Percentiles rank a stretch among this genome's conserved stretches.
phyloP scores from a whole-genome alignment of 2,113 vertebrate species.

The Beaufortia kweichowensis region DNA sequence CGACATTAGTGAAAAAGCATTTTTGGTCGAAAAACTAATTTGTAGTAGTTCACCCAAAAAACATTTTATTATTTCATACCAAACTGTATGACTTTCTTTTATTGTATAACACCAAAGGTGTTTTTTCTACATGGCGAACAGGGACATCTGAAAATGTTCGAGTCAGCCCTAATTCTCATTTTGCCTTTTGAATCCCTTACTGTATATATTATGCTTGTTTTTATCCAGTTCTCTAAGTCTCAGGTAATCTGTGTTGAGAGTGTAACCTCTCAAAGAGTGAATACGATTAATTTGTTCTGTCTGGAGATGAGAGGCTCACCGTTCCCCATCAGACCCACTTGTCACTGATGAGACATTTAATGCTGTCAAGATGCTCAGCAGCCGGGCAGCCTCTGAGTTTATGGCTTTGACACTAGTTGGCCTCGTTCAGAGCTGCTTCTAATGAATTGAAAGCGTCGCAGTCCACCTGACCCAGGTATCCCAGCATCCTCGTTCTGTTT shows the following conservation, averaged over 20 bases:
- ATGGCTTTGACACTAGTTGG: slow-evolving; percentile 19
- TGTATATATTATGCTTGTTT: background rate
- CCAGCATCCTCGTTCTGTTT: background rate
- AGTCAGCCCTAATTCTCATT: background rate
- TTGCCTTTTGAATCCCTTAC: background rate
- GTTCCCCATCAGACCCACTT: slow-evolving; percentile 18
- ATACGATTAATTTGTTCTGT: slow-evolving; percentile 35
- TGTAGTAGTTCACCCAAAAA: too few species aligned
- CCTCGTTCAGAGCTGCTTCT: background rate
- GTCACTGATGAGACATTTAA: slow-evolving; percentile 38
- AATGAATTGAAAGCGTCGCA: background rate
- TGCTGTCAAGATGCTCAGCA: slow-evolving; percentile 35
- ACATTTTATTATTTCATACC: too few species aligned
- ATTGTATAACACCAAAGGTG: too few species aligned
- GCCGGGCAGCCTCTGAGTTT: slow-evolving; percentile 8
- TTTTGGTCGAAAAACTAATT: too few species aligned
- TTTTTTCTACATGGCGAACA: too few species aligned
- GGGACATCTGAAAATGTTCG: too few species aligned
- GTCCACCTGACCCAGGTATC: slow-evolving; percentile 14
- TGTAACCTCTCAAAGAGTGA: slow-evolving; percentile 53
- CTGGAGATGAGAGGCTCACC: slow-evolving; percentile 42
- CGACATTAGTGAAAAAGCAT: too few species aligned
- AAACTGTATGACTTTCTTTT: too few species aligned
- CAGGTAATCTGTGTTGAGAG: background rate
- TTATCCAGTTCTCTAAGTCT: background rate